Base-by-base conservation (phyloP, 1,140 invertebrate species). In the Papilio polytes region DNA sequence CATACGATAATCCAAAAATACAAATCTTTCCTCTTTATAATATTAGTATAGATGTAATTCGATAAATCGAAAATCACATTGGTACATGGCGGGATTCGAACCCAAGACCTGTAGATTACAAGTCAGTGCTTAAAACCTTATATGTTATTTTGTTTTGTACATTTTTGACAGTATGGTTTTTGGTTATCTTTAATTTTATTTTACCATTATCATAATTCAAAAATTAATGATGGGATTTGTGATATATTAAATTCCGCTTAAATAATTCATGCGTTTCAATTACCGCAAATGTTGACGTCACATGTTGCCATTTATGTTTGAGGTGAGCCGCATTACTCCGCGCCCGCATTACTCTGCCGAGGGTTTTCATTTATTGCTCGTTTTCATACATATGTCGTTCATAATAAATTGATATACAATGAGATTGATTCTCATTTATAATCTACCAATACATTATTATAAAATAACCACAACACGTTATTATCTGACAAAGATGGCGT, bases 261-360 rank as follows among this genome's bases (percentile, higher is more conserved):
- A 70, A 70, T 70, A 70, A 70, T 70, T 70, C 63, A 70, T 70
- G 63, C 63, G 26, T 70, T 70, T 31, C 26, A 31, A 31, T 31
- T 36, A 70, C 63, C 63, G 26, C 63, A 70, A 70, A 70, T 31
- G 63, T 70, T 70, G 63, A 70, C 63, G 63, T 26, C 63, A 70
- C 31, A 70, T 70, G 63, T 70, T 70, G 63, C 63, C 63, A 70
- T 70, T 70, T 70, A 70, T 70, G 63, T 70, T 70, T 18, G 63
- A 70, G 63, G 63, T 70, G 26, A 70, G 6, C 63, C 63, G 26
- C 63, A 36, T 36, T 18, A 70, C 63, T 70, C 63, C 12, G 22
- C 13, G 13, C 22, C 63, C 63, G 63, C 63, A 70, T 70, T 1
- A 13, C 63, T 31, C 15, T 7, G 63, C 63, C 10, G 26, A 1